Percentiles rank a stretch among this genome's conserved stretches.
These are phyloP conservation scores for Cisticola juncidis DNA, from an alignment of 2,113 vertebrate genomes.

Conservation along the genomic window DNA sequence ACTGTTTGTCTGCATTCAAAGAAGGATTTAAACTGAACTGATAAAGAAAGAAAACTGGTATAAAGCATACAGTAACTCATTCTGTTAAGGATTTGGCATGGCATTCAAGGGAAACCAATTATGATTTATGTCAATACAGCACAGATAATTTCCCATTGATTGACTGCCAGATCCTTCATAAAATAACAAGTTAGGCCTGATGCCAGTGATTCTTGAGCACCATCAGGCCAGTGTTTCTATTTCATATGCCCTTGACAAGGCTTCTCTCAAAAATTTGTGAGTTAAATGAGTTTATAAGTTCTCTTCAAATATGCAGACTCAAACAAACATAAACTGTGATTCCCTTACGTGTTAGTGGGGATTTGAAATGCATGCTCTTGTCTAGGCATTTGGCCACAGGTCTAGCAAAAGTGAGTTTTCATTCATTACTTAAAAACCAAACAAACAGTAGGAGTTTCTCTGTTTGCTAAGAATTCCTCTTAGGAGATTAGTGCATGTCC, in stretches of 20 bases:
- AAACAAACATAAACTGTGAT: neutral
- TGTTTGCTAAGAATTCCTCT: neutral
- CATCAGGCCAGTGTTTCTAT: slow-evolving; percentile 48
- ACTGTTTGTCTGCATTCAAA: slow-evolving; percentile 61
- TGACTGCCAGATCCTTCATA: slow-evolving; percentile 78
- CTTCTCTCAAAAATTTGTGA: slow-evolving; percentile 51
- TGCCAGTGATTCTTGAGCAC: slow-evolving; percentile 65
- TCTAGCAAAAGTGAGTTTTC: neutral
- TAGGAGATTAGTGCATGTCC: neutral
- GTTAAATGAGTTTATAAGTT: slow-evolving; percentile 50
- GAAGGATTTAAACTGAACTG: slow-evolving; percentile 60
- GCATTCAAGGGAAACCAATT: slow-evolving; percentile 77
- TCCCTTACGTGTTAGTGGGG: neutral
- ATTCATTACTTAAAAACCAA: neutral
- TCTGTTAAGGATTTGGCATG: slow-evolving; percentile 70
- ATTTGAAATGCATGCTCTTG: neutral
- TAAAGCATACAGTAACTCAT: slow-evolving; percentile 55
- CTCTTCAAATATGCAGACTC: slow-evolving; percentile 19
- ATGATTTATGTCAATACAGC: slow-evolving; percentile 80
- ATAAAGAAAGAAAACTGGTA: slow-evolving; percentile 70
- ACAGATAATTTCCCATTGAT: slow-evolving; percentile 79
- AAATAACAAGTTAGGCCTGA: slow-evolving; percentile 73
- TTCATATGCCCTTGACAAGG: slow-evolving; percentile 51
- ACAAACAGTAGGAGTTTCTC: neutral
- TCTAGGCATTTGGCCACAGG: neutral